Evolutionary conservation across 2,888 invertebrate species (phyloP).

Genomic region (Dasypogon diadema): DNA sequence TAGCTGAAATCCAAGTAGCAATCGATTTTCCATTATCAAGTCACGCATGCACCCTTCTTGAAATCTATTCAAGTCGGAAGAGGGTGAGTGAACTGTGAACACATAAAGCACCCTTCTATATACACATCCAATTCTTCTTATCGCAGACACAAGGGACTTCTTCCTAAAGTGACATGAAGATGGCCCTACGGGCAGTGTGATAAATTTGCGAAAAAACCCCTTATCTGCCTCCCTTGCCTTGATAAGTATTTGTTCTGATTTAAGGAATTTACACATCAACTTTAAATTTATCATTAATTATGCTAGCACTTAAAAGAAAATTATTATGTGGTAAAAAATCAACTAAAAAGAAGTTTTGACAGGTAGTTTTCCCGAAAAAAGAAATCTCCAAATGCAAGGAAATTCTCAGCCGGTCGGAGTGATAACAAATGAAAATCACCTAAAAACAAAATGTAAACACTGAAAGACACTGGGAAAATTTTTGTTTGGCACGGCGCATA

Average conservation of each 20-base stretch:
- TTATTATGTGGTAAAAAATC: too few species aligned
- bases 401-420: too few species aligned
- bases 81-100: neutral
- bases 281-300: too few species aligned
- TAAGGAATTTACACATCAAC: too few species aligned
- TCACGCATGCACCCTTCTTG: constrained; percentile 45
- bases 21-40: constrained; percentile 24
- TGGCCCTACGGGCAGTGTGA: neutral
- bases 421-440: neutral
- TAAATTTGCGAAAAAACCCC: too few species aligned
- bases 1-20: neutral
- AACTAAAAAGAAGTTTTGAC: too few species aligned
- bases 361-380: too few species aligned
- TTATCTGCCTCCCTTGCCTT: too few species aligned
- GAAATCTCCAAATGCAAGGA: too few species aligned
- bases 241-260: too few species aligned
- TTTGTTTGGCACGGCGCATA: constrained; percentile 50
- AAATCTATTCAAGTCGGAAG: neutral
- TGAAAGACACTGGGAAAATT: constrained; percentile 11
- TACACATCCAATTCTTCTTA: neutral
- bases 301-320: too few species aligned
- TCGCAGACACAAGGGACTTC: neutral
- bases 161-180: neutral
- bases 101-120: neutral
- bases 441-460: constrained; percentile 42